Conservation (phyloP, 1,140 invertebrate species). For the Bombus superbus region DNA sequence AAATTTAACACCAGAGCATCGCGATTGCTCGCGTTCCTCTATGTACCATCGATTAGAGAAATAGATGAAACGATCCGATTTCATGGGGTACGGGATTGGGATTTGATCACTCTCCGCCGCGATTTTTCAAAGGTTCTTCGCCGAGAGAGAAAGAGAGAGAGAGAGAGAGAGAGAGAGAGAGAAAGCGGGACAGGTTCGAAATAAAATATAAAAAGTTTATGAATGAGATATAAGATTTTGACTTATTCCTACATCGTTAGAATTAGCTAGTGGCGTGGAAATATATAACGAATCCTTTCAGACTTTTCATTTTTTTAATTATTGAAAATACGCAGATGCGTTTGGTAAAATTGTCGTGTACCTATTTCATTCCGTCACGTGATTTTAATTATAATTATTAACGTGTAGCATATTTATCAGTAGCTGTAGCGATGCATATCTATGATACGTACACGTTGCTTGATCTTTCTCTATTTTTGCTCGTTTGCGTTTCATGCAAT, state of each 20-base stretch:
- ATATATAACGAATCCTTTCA: no score
- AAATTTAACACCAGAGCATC: constrained; percentile 22
- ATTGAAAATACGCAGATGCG: no score
- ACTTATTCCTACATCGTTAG: no score
- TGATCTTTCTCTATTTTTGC: background rate
- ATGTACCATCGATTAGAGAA: background rate
- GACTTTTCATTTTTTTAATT: no score
- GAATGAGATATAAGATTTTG: no score
- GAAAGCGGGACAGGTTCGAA: background rate
- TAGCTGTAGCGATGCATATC: background rate
- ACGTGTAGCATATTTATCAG: background rate
- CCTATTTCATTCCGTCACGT: background rate
- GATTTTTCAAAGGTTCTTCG: background rate
- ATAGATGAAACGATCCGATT: background rate
- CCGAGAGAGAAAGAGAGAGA: background rate
- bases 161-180: background rate
- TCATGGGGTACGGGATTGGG: background rate
- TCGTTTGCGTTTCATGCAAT: background rate
- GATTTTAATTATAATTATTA: background rate
- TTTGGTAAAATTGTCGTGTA: no score
- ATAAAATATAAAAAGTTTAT: no score
- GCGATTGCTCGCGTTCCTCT: background rate
- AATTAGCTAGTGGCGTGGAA: no score
- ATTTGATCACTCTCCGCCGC: background rate
- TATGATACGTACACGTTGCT: background rate